phyloP scores from a whole-genome alignment of 2,888 invertebrate genomes.

The Archips xylosteana region DNA sequence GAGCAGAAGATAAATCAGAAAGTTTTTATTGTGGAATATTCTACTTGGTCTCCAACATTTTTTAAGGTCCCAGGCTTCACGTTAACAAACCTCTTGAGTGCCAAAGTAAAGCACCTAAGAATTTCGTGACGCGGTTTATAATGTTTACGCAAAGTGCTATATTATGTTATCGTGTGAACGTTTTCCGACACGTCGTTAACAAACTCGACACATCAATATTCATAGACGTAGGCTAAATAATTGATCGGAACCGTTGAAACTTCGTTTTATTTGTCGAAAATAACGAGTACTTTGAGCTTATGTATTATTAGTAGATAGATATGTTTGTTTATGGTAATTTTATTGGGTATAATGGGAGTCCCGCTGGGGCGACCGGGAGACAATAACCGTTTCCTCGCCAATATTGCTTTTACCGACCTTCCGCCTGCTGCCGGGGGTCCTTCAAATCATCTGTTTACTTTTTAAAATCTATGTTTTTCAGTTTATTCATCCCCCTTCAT shows the following conservation, averaged over 20 bases:
- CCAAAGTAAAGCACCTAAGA: constrained; percentile 5
- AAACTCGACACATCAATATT: constrained; percentile 5
- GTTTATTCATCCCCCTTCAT: neutral
- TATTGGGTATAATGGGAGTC: constrained; percentile 64
- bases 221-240: neutral
- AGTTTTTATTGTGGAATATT: neutral
- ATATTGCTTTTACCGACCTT: constrained; percentile 53
- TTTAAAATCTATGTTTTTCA: constrained; percentile 16
- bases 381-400: constrained; percentile 64
- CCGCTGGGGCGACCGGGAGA: constrained; percentile 55
- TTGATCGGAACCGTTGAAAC: constrained; percentile 1
- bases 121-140: constrained; percentile 9
- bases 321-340: constrained; percentile 55
- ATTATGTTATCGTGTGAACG: constrained; percentile 4
- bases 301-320: constrained; percentile 24
- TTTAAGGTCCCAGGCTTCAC: neutral
- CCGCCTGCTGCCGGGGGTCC: constrained; percentile 10
- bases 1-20: neutral
- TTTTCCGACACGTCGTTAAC: constrained; percentile 11
- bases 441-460: constrained; percentile 27
- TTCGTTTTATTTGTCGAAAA: constrained; percentile 7
- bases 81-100: constrained; percentile 9
- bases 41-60: neutral
- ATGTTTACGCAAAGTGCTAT: constrained; percentile 13
- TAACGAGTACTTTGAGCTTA: constrained; percentile 9